These are phyloP conservation scores for Bergia sp. DNA, from an alignment of 92 coral and sea anemone species.

Conservation along the genomic window DNA sequence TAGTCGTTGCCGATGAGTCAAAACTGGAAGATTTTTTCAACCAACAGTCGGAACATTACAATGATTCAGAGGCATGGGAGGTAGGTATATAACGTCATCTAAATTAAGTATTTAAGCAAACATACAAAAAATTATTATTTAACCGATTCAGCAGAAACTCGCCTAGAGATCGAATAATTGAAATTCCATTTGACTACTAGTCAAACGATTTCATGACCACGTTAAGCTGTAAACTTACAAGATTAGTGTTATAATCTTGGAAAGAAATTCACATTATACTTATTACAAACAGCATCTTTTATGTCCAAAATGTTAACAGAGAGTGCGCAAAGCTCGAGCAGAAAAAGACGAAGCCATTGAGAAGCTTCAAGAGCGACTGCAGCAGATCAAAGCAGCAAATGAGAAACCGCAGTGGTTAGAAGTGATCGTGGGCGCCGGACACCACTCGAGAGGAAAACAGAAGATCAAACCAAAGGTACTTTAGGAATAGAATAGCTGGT, in stretches of 20 bases:
- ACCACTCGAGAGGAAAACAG: conserved; percentile 44
- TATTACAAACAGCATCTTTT: too few relatives aligned
- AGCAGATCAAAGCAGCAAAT: conserved; percentile 30
- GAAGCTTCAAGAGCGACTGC: conserved; percentile 39
- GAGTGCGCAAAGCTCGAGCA: conserved; percentile 8
- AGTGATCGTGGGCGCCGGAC: conserved; percentile 63
- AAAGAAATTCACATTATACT: too few relatives aligned
- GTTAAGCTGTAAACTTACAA: too few relatives aligned
- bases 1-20: conserved; percentile 54
- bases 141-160: too few relatives aligned
- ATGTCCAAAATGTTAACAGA: neutral
- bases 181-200: too few relatives aligned
- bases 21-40: conserved; percentile 2
- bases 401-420: conserved; percentile 53
- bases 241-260: too few relatives aligned
- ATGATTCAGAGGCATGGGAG: neutral
- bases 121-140: too few relatives aligned
- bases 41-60: neutral
- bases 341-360: conserved; percentile 59
- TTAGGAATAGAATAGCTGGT: too few relatives aligned
- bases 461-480: conserved; percentile 52
- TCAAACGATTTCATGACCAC: too few relatives aligned
- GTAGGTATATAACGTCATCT: neutral
- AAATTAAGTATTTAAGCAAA: neutral
- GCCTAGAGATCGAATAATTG: too few relatives aligned